Percentiles rank a stretch among this genome's conserved stretches.
phyloP scores from a whole-genome alignment of 2,113 vertebrate genomes.

The Phrynosoma blainvillii region DNA sequence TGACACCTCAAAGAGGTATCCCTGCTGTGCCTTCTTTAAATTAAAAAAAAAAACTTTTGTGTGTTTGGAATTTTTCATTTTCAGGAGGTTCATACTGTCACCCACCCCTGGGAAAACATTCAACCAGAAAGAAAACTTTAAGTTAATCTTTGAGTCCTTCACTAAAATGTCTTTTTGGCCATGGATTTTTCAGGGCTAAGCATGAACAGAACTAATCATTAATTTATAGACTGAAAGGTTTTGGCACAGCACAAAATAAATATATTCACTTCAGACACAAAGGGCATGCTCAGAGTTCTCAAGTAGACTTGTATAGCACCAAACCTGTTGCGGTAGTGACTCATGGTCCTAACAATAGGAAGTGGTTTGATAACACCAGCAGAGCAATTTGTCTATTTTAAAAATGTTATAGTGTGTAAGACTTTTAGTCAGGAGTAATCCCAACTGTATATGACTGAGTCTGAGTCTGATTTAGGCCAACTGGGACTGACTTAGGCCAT shows the following conservation, averaged over 20 bases:
- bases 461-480: background rate
- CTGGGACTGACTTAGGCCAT: background rate
- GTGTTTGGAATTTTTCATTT: too few relatives aligned
- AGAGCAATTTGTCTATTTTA: background rate
- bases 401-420: background rate
- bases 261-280: too few relatives aligned
- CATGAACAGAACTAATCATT: background rate
- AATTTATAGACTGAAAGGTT: background rate
- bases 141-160: too few relatives aligned
- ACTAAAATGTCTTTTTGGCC: too few relatives aligned
- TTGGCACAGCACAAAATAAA: background rate
- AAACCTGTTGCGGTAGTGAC: background rate
- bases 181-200: background rate
- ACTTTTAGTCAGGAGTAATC: background rate
- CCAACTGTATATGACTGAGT: too few relatives aligned
- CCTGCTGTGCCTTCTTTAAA: too few relatives aligned
- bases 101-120: too few relatives aligned
- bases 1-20: too few relatives aligned
- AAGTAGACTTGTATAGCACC: background rate
- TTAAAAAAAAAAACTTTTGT: too few relatives aligned
- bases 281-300: background rate
- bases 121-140: too few relatives aligned
- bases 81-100: too few relatives aligned
- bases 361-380: background rate
- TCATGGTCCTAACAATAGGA: background rate